Conservation (phyloP, 92 coral and sea anemone species). For the Metridium senile region DNA sequence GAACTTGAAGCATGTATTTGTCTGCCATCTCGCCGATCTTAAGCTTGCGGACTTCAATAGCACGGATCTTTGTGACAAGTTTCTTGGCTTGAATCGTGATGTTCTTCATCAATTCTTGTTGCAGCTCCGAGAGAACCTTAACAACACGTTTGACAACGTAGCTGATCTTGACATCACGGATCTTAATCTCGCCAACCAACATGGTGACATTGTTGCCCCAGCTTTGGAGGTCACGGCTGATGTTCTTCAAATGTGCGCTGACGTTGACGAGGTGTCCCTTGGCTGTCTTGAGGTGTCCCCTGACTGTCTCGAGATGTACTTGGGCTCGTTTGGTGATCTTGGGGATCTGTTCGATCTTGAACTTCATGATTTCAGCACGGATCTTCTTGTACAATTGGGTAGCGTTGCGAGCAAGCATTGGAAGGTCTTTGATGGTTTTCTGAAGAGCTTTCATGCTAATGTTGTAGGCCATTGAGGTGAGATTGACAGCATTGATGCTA, state of each 20-base stretch:
- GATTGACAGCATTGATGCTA: conserved; percentile 45
- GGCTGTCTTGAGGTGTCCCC: conserved; percentile 39
- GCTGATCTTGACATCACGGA: conserved; percentile 58
- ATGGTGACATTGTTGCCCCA: conserved; percentile 74
- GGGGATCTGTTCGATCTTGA: conserved; percentile 44
- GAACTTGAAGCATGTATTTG: conserved; percentile 45
- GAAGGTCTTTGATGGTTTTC: conserved; percentile 49
- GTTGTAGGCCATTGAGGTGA: conserved; percentile 50
- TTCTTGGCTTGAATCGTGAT: conserved; percentile 48
- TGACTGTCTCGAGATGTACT: conserved; percentile 21
- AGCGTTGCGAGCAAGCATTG: conserved; percentile 62
- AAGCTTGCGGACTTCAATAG: conserved; percentile 65
- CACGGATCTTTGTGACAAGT: conserved; percentile 57
- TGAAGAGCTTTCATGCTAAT: conserved; percentile 45
- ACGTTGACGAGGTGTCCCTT: conserved; percentile 40
- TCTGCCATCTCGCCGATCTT: conserved; percentile 74
- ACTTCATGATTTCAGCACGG: conserved; percentile 41
- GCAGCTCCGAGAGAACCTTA: conserved; percentile 42
- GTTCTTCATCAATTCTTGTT: conserved; percentile 57
- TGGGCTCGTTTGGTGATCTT: conserved; percentile 26
- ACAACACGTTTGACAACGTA: conserved; percentile 48
- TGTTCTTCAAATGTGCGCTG: conserved; percentile 52
- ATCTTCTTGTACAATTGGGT: conserved; percentile 55
- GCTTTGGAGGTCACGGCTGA: conserved; percentile 62
- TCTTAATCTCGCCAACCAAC: conserved; percentile 62